Evolutionary conservation across 1,140 invertebrate genomes (phyloP), one percentile per base, ranked within the genome.

Genomic region (Coptotermes formosanus): DNA sequence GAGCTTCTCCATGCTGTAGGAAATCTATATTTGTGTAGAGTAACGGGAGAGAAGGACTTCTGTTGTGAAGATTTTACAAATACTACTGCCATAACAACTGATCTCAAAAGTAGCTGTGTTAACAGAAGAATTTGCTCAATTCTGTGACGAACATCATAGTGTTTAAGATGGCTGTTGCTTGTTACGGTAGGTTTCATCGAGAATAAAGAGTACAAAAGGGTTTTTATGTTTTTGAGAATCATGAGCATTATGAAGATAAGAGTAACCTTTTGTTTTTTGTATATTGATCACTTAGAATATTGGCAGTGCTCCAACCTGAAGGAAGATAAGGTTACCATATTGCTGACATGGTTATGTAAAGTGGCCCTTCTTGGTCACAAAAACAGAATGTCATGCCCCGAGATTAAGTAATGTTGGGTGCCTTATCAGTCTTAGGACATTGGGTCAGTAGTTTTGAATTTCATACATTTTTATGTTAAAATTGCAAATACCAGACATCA

Each of bases 161-260:
- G 64, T 44, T 48, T 69, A 83, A 86, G 87, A 91, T 91, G 91
- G 90, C 90, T 88, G 87, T 89, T 88, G 88, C 89, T 86, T 90
- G 90, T 88, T 90, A 89, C 82, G 91, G 91, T 90, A 90, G 84
- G 90, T 89, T 89, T 83, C 48, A 59, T 85, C 48, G 12, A 64
- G 8, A 64, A 25, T 25, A 75, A 75, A 30, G 14, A 9, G 8
- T n/a, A 16, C 0, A 25, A 30, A 75, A n/a, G 25, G n/a, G 19
- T 2, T 75, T 75, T 7, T 16, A 4, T 83, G 23, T 83, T 25
- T 52, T 83, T 52, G 21, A 19, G 19, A 55, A 21, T 16, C 19
- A 19, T 19, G 52, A 55, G 14, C 14, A 16, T 48, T 48, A 16
- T 9, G 45, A 48, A 12, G 45, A 9, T 55, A 55, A 21, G 52